Base-by-base conservation (phyloP, 1,140 invertebrate genomes). In the roundworm (Caenorhabditis elegans) region DNA sequence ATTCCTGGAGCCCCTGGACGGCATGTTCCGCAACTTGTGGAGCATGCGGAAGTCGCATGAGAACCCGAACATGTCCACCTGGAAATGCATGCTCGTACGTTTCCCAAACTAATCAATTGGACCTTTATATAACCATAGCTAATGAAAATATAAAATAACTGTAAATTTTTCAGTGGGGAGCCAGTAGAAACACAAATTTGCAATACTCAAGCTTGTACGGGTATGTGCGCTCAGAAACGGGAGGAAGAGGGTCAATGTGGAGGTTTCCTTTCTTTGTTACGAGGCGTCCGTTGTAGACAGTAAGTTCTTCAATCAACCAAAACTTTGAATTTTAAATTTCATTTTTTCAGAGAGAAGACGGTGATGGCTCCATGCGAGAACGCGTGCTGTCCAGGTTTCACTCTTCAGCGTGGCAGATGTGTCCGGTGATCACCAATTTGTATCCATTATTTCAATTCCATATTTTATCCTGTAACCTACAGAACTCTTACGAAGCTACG, bases 121-220 rank as follows among this genome's bases (percentile, higher is more conserved):
- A 5, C n/a, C n/a, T 53, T 53, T 26, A 5, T n/a, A n/a, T n/a
- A n/a, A n/a, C n/a, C n/a, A n/a, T n/a, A n/a, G n/a, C n/a, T n/a
- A n/a, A n/a, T n/a, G n/a, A n/a, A n/a, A n/a, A n/a, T n/a, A n/a
- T n/a, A n/a, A n/a, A n/a, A n/a, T n/a, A n/a, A n/a, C n/a, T n/a
- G n/a, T n/a, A n/a, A n/a, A n/a, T 34, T 49, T 86, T 89, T 77
- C 81, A 87, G 87, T 36, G 86, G 87, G n/a, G 55, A 87, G 19
- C 82, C 83, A 39, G 36, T 83, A 79, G 86, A 89, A 80, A 86
- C 88, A 24, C 82, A 90, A 80, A 81, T 89, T 49, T 90, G 87
- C 81, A 88, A 83, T 24, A 76, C 80, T 46, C 60, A 85, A 76
- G 85, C 88, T 13, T 89, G 88, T 76, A 82, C 51, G 46, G 88